A percentile compares a stretch with the other conserved stretches of the same genome.
Conservation (phyloP, 92 coral and sea anemone species). For the Bergia puertoricense region DNA sequence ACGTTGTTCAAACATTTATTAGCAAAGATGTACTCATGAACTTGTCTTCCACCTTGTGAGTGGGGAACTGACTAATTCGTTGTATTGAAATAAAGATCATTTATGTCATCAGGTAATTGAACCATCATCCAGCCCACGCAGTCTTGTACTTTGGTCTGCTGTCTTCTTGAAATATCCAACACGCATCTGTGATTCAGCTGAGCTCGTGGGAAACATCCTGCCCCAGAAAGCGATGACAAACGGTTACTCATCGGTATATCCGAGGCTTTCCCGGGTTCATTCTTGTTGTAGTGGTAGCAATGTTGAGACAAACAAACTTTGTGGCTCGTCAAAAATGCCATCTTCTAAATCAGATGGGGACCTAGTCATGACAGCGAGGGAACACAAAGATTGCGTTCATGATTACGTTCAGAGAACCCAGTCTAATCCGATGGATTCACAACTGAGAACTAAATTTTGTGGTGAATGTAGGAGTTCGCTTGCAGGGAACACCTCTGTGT, state of each 20-base stretch:
- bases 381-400: constrained; percentile 23
- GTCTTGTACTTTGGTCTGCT: constrained; percentile 86
- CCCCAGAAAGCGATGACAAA: constrained; percentile 50
- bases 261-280: constrained; percentile 18
- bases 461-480: constrained; percentile 43
- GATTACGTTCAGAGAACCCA: constrained; percentile 7
- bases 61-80: background rate
- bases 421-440: constrained; percentile 30
- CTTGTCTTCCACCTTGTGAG: background rate
- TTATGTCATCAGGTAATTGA: constrained; percentile 70
- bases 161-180: constrained; percentile 78
- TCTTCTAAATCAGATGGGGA: constrained; percentile 83
- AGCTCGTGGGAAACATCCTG: constrained; percentile 45
- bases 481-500: constrained; percentile 16
- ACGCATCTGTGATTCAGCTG: constrained; percentile 58
- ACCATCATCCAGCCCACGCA: constrained; percentile 90
- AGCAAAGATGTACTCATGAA: background rate
- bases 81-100: background rate
- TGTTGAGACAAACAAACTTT: background rate
- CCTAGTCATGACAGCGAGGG: constrained; percentile 32
- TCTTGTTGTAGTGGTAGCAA: constrained; percentile 27
- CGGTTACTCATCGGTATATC: constrained; percentile 14
- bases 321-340: constrained; percentile 1
- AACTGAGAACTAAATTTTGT: constrained; percentile 55
- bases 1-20: background rate